Percentiles rank a stretch among this genome's conserved stretches.
These are phyloP conservation scores for Aporrectodea caliginosa DNA, from an alignment of 1,140 invertebrate species.

Conservation along the genomic window DNA sequence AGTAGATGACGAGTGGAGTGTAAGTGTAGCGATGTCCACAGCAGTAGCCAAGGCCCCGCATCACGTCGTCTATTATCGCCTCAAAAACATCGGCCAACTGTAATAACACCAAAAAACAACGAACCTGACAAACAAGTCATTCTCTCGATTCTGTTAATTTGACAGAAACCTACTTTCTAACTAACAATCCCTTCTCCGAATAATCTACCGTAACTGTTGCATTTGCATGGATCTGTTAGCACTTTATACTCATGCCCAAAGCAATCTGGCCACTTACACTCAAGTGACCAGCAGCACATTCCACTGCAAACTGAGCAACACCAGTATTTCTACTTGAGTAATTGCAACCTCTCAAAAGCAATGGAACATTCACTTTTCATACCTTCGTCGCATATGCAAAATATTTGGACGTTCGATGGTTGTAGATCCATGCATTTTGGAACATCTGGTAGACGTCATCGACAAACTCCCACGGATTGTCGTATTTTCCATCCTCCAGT, in stretches of 20 bases:
- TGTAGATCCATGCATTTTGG: slow-evolving; percentile 99
- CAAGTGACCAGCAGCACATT: too few relatives aligned
- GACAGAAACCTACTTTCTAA: background rate
- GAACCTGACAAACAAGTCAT: background rate
- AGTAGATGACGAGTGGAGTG: slow-evolving; percentile 93
- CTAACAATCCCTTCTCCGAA: background rate
- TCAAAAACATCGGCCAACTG: slow-evolving; percentile 94
- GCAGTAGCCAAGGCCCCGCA: slow-evolving; percentile 94
- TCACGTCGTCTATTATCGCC: slow-evolving; percentile 91
- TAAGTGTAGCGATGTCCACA: slow-evolving; percentile 95
- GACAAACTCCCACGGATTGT: slow-evolving; percentile 97
- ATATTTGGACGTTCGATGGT: slow-evolving; percentile 94
- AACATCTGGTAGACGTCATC: slow-evolving; percentile 99
- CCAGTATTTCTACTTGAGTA: too few relatives aligned
- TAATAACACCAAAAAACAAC: too few relatives aligned
- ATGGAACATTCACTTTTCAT: too few relatives aligned
- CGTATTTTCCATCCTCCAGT: slow-evolving; percentile 86
- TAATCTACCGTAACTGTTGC: background rate
- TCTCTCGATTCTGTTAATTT: background rate
- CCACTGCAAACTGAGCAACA: too few relatives aligned
- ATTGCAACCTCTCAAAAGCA: too few relatives aligned
- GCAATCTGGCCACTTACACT: background rate
- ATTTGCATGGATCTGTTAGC: background rate
- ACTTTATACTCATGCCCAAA: background rate
- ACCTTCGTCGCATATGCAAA: slow-evolving; percentile 98